Evolutionary conservation across 2,113 vertebrate genomes (phyloP).

Genomic region (Pedionomus torquatus): DNA sequence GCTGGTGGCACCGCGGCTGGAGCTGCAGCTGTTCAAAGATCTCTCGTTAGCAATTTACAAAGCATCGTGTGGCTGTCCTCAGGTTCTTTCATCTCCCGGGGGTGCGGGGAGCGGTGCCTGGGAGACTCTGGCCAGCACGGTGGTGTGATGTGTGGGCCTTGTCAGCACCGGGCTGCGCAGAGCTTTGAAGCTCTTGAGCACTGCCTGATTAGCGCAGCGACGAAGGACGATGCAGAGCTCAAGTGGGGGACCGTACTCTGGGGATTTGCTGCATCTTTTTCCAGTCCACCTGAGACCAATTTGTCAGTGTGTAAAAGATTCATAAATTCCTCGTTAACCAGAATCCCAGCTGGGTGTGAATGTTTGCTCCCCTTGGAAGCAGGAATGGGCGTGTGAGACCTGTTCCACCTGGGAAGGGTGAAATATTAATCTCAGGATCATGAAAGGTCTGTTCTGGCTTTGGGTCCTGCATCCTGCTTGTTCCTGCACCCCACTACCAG

Average conservation of each 20-base stretch:
- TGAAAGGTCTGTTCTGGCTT: not conserved
- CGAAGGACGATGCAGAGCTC: not conserved
- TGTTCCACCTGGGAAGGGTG: not conserved
- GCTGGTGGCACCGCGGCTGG: not conserved
- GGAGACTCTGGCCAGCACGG: not conserved
- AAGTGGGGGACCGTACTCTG: not conserved
- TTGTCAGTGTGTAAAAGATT: not conserved
- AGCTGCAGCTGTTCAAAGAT: not conserved
- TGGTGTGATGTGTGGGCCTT: not conserved
- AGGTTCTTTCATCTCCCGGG: constrained; percentile 6
- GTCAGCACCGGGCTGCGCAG: not conserved
- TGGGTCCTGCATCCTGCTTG: accelerated
- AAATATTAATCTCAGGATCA: not conserved
- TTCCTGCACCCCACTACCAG: not conserved
- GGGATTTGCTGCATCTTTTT: not conserved
- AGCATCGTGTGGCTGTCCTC: not conserved
- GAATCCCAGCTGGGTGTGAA: not conserved
- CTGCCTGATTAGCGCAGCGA: not conserved
- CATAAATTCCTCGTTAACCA: not conserved
- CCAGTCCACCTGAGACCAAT: not conserved
- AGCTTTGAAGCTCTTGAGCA: constrained; percentile 18
- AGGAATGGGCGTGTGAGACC: not conserved
- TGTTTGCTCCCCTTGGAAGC: not conserved
- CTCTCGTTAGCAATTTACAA: constrained; percentile 1
- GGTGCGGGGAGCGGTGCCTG: not conserved